A percentile compares a stretch with the other conserved stretches of the same genome.
phyloP scores from a whole-genome alignment of 2,888 invertebrate species.

The Drosophila hamatofila region DNA sequence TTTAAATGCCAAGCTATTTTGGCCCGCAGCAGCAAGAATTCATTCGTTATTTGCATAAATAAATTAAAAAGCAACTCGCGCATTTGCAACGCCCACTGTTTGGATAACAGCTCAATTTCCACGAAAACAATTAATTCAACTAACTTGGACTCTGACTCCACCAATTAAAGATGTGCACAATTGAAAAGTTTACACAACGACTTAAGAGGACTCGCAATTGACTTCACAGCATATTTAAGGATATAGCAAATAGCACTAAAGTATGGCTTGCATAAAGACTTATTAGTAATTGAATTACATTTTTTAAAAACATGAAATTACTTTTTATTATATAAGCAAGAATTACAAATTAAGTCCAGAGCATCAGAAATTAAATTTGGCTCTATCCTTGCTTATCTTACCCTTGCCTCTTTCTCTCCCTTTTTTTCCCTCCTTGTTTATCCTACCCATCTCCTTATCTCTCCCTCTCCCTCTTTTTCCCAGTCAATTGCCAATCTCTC shows the following conservation, averaged over 20 bases:
- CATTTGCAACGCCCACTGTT: conserved; percentile 17
- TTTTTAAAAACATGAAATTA: not conserved
- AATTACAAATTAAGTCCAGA: not conserved
- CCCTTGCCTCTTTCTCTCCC: no score
- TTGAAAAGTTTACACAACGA: conserved; percentile 45
- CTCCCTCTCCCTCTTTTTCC: no score
- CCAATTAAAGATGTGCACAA: conserved; percentile 71
- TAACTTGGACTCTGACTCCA: conserved; percentile 14
- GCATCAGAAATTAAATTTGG: not conserved
- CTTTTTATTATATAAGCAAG: not conserved
- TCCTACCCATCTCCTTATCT: not conserved
- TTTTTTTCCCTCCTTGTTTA: not conserved
- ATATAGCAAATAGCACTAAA: not conserved
- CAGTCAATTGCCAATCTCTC: not conserved
- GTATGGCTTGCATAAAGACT: not conserved
- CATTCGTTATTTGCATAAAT: conserved; percentile 69
- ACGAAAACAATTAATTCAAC: conserved; percentile 65
- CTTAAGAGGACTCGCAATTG: conserved; percentile 26
- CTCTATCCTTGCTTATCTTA: not conserved
- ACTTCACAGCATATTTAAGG: conserved; percentile 3
- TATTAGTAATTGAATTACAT: not conserved
- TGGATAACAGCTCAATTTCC: conserved; percentile 68
- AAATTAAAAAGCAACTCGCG: conserved; percentile 63
- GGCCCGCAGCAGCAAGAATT: conserved; percentile 40
- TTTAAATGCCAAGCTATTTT: conserved; percentile 41